Base-by-base conservation (phyloP, 2,113 vertebrate genomes). In the Archocentrus centrarchus region DNA sequence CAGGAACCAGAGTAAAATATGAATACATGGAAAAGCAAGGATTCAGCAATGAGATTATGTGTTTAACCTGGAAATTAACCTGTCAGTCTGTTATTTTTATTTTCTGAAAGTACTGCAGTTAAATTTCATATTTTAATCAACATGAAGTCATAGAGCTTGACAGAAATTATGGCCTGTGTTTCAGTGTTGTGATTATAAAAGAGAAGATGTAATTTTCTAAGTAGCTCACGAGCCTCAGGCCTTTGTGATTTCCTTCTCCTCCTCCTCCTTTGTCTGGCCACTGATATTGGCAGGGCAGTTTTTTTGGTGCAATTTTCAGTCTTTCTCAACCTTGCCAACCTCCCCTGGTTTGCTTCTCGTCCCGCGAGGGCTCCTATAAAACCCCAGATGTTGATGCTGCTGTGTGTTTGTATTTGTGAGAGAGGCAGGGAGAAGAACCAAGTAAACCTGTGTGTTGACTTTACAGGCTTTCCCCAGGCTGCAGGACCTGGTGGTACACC, bases 391-490 rank as follows among this genome's bases (percentile, higher is more conserved):
- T 88, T 86, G 77, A 81, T 20, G 8, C 79, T 82, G 86, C 75
- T 64, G 66, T 64, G 81, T 58, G 58, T 82, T 82, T 86, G 63
- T 77, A 41, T 86, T 80, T 86, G 81, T 18, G 78, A 76, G 57
- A 59, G 80, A 80, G 63, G 61, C 39, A 70, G 81, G 77, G 86
- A 87, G 11, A 58, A 68, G 75, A 75, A 81, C 86, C 88, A 82
- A 83, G 77, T 78, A 83, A 93, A 91, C 88, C 88, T 84, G 90
- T 3, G 63, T 94, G 90, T 93, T 96, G 86, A 93, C 91, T 90
- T 91, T 91, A 27, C 79, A 78, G 73, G 53, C 86, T 92, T 89
- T 94, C 90, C 90, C 80, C 81, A 87, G 80, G 83, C 81, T 89
- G 81, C 79, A 86, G 81, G 41, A 77, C 18, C 53, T 61, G 76